phyloP scores from a whole-genome alignment of 1,140 invertebrate genomes.

The Drosophila auraria region DNA sequence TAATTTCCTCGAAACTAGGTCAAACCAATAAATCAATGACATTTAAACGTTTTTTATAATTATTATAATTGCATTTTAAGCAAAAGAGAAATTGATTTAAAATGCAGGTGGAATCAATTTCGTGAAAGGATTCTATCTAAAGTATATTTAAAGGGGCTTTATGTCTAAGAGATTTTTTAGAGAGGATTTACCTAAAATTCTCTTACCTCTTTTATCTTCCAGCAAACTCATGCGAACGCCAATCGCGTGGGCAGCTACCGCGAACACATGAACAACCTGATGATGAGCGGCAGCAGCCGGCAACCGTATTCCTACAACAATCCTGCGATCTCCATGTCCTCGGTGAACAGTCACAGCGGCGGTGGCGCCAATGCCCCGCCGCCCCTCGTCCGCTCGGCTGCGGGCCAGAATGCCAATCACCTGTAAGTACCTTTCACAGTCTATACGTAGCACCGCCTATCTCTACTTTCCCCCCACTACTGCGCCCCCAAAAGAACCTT shows the following conservation, averaged over 20 bases:
- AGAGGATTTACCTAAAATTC: neutral
- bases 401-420: slow-evolving; percentile 77
- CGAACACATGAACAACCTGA: slow-evolving; percentile 78
- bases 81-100: too few species aligned
- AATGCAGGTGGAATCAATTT: too few species aligned
- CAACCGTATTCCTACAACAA: slow-evolving; percentile 80
- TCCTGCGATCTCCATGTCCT: slow-evolving; percentile 83
- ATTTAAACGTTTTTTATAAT: too few species aligned
- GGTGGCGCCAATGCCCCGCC: slow-evolving; percentile 78
- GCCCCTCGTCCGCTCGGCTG: slow-evolving; percentile 78
- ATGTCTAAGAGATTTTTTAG: neutral
- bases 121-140: too few species aligned
- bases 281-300: slow-evolving; percentile 72
- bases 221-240: slow-evolving; percentile 74
- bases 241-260: slow-evolving; percentile 74
- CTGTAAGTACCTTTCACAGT: slow-evolving; percentile 66
- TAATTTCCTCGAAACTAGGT: neutral
- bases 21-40: neutral
- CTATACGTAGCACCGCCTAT: slow-evolving; percentile 17
- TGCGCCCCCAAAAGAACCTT: slow-evolving; percentile 16
- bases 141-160: neutral
- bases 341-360: slow-evolving; percentile 75
- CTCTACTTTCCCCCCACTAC: slow-evolving; percentile 12
- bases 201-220: slow-evolving; percentile 16
- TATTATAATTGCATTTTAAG: too few species aligned